Evolutionary conservation across 2,113 vertebrate species (phyloP), one percentile per base, ranked within the genome.

Genomic region (Passer domesticus): DNA sequence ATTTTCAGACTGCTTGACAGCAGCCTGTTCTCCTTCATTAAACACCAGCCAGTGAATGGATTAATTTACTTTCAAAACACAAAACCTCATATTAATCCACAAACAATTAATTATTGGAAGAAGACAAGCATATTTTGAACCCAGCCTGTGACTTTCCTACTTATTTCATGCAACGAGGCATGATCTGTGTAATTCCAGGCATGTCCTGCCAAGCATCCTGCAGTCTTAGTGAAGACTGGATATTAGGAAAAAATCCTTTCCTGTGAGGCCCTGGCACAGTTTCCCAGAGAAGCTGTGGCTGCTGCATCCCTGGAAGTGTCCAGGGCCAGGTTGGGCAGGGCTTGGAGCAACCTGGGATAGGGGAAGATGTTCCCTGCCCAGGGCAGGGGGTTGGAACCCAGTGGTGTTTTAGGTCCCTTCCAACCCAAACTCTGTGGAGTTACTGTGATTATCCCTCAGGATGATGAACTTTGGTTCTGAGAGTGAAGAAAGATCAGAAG

Each of bases 21-120:
- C 70, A 90, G 90, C 90, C 74, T 83, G 90, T 86, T 87, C 83
- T 89, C 69, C 89, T 94, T 95, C 94, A 76, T 96, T 93, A 86
- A 90, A 93, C 93, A 92, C 82, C 83, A 93, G 72, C 83, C 70
- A 43, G 55, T 1, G 1, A 93, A 60, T 83, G 82, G 91, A 83
- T 83, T 47, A 64, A 88, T 90, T 96, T 93, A 88, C 75, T 95
- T 95, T 96, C 90, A 76, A 86, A 96, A 95, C 82, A 88, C 78
- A 85, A 72, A 93, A 18, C 83, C 63, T 86, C 78, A 37, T 68
- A 78, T 92, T 94, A 95, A 92, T 96, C 75, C 93, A 76, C 56
- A 62, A 89, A 87, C 87, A 92, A 94, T 94, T 94, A 97, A 95
- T 96, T 97, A 82, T 28, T 72, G 60, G 56, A 75, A 88, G 86